Conservation (phyloP, 1,140 invertebrate species). For the Radopholus similis region DNA sequence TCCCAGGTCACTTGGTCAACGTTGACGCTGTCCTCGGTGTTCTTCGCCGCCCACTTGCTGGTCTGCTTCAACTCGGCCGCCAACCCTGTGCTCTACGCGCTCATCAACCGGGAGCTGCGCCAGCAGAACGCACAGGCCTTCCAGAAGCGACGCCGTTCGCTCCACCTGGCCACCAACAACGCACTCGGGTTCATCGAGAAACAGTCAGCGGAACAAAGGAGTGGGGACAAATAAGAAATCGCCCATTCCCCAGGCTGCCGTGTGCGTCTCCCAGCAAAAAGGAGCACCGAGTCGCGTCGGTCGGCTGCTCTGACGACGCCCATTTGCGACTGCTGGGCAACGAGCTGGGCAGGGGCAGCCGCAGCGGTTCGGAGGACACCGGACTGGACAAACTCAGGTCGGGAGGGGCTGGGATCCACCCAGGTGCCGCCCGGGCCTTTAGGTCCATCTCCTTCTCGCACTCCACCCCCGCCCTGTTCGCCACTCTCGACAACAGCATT, state of each 20-base stretch:
- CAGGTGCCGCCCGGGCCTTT: not conserved
- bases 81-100: slow-evolving; percentile 57
- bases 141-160: slow-evolving; percentile 20
- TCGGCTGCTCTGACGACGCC: slow-evolving; percentile 6
- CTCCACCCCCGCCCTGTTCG: not conserved
- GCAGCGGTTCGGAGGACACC: not conserved
- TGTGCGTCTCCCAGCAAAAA: not conserved
- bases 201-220: slow-evolving; percentile 4
- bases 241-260: slow-evolving; percentile 1
- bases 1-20: slow-evolving; percentile 43
- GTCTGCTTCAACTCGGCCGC: slow-evolving; percentile 60
- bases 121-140: slow-evolving; percentile 46
- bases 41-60: slow-evolving; percentile 56
- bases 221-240: not conserved
- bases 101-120: slow-evolving; percentile 57
- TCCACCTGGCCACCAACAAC: slow-evolving; percentile 25
- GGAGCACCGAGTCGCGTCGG: slow-evolving; percentile 4
- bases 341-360: not conserved
- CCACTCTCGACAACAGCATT: not conserved
- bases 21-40: slow-evolving; percentile 49
- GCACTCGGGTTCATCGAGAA: slow-evolving; percentile 24
- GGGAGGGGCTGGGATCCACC: not conserved
- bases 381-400: not conserved
- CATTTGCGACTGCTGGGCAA: slow-evolving; percentile 1
- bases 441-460: not conserved